A percentile compares a stretch with the other conserved stretches of the same genome.
Conservation (phyloP, 2,113 vertebrate genomes). For the Otocyon megalotis region DNA sequence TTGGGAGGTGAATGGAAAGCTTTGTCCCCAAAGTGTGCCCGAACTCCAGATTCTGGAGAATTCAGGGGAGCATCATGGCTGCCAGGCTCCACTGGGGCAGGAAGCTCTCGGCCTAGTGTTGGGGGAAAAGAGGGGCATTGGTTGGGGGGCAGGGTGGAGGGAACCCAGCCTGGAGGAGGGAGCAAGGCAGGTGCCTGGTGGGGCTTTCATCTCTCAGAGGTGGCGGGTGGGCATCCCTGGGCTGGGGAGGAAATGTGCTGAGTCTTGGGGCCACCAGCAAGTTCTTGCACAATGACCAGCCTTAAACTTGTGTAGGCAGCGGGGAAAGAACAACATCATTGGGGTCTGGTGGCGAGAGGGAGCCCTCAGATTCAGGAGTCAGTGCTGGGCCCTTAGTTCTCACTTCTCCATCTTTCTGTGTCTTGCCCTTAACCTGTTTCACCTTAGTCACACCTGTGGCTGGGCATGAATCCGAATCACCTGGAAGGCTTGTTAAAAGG, state of each 20-base stretch:
- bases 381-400: too few species aligned
- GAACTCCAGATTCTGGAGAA: not conserved
- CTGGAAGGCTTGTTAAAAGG: too few species aligned
- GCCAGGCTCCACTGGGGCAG: too few species aligned
- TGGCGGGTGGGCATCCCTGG: not conserved
- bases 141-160: not conserved
- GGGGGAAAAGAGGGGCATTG: not conserved
- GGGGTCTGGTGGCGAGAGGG: not conserved
- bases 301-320: not conserved
- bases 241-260: not conserved
- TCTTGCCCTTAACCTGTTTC: not conserved
- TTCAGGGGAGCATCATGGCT: not conserved
- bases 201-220: not conserved
- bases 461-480: not conserved
- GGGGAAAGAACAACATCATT: accelerated
- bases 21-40: not conserved
- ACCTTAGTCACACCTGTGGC: accelerated
- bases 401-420: not conserved
- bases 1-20: not conserved
- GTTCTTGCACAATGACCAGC: accelerated
- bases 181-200: not conserved
- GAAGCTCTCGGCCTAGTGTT: accelerated
- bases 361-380: too few species aligned
- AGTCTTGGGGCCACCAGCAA: not conserved
- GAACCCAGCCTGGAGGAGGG: not conserved